Evolutionary conservation across 1,140 invertebrate genomes (phyloP).

Genomic region (Drosophila kanapiae): DNA sequence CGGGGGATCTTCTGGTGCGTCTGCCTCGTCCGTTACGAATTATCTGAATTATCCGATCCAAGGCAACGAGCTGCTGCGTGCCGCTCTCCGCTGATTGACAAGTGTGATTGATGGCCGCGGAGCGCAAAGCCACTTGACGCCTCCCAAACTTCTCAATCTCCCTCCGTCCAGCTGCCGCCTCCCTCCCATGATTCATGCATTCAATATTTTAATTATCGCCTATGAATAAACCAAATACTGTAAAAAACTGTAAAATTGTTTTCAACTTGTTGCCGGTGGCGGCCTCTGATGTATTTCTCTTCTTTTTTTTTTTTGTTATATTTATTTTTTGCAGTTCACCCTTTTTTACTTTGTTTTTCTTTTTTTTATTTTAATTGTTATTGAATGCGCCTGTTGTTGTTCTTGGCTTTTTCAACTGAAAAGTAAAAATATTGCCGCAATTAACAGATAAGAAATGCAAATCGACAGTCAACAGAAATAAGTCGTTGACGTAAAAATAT

Average conservation of each 20-base stretch:
- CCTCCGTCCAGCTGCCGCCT: background rate
- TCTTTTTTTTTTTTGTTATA: background rate
- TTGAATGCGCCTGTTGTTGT: constrained; percentile 12
- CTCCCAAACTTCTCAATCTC: constrained; percentile 3
- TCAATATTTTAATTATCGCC: constrained; percentile 74
- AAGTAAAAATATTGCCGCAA: constrained; percentile 60
- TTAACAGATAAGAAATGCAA: constrained; percentile 72
- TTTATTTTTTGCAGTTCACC: constrained; percentile 20
- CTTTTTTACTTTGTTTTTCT: constrained; percentile 12
- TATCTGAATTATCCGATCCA: constrained; percentile 33
- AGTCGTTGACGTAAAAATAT: constrained; percentile 16
- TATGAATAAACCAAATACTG: constrained; percentile 51
- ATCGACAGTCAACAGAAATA: constrained; percentile 48
- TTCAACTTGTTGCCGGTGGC: constrained; percentile 54
- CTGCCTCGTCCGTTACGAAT: constrained; percentile 19
- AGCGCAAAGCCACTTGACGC: constrained; percentile 24
- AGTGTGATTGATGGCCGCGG: constrained; percentile 68
- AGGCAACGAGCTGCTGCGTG: constrained; percentile 23
- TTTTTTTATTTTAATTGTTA: constrained; percentile 16
- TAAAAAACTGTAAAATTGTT: constrained; percentile 43
- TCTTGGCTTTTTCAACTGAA: constrained; percentile 1
- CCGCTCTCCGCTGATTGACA: constrained; percentile 63
- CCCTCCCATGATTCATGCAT: constrained; percentile 57
- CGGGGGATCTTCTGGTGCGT: constrained; percentile 16
- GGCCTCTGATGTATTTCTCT: constrained; percentile 18